These are phyloP conservation scores for Ctenicera cuprea DNA, from an alignment of 2,888 invertebrate genomes.

Conservation along the genomic window DNA sequence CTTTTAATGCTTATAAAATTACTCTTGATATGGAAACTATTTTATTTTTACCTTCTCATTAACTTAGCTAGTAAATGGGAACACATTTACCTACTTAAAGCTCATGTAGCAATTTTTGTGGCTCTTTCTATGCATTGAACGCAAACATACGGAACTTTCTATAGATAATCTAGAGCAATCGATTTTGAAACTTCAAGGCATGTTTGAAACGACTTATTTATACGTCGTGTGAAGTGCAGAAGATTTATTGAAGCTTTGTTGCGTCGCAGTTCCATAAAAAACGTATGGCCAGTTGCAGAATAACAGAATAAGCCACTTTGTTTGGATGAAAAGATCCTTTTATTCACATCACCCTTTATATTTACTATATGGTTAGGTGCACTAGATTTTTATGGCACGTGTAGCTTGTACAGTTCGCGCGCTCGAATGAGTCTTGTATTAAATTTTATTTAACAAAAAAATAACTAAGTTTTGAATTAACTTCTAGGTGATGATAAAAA, in stretches of 20 bases:
- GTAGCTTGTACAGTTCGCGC: too few species aligned
- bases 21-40: too few species aligned
- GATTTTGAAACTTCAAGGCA: conserved; percentile 28
- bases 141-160: conserved; percentile 22
- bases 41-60: too few species aligned
- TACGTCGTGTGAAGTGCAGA: conserved; percentile 35
- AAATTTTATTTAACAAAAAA: too few species aligned
- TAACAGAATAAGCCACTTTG: conserved; percentile 34
- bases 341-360: conserved; percentile 5
- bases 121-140: background rate
- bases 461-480: too few species aligned
- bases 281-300: conserved; percentile 27
- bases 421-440: too few species aligned
- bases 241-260: conserved; percentile 41
- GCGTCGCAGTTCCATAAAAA: conserved; percentile 28
- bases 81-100: background rate
- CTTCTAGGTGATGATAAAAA: too few species aligned
- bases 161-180: conserved; percentile 35
- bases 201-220: conserved; percentile 42
- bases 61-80: background rate
- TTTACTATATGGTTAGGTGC: background rate
- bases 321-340: conserved; percentile 31
- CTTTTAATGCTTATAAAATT: too few species aligned
- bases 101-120: too few species aligned
- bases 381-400: too few species aligned